These are phyloP conservation scores for Tamandua tetradactyla DNA, from an alignment of 2,797 vertebrate species.

Conservation along the genomic window DNA sequence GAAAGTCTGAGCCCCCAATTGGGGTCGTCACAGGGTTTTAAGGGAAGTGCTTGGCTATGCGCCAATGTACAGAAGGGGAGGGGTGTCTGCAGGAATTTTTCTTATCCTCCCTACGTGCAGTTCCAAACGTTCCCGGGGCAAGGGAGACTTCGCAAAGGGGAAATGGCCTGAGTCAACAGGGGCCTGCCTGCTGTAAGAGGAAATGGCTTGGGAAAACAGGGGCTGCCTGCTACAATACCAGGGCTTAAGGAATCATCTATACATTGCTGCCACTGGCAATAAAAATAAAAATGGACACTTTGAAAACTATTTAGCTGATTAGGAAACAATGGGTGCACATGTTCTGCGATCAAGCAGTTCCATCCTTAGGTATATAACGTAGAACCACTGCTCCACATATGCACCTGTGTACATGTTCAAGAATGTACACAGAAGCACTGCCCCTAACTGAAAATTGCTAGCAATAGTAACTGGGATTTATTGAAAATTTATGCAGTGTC, in stretches of 20 bases:
- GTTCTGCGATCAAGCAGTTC: background rate
- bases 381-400: background rate
- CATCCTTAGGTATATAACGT: background rate
- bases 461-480: background rate
- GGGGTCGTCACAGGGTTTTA: no score
- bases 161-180: no score
- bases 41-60: no score
- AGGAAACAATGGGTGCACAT: background rate
- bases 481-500: background rate
- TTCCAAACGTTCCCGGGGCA: no score
- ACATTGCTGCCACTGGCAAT: background rate
- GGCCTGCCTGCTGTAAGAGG: no score
- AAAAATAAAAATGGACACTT: background rate
- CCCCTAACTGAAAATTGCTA: background rate
- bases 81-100: no score
- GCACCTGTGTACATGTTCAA: background rate
- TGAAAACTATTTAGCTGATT: background rate
- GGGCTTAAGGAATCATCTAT: background rate
- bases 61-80: no score
- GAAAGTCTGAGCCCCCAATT: no score
- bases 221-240: no score
- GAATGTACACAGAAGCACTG: background rate
- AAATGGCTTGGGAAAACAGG: no score
- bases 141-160: no score
- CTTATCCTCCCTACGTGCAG: no score